These are phyloP conservation scores for Riparia riparia DNA, from an alignment of 2,113 vertebrate genomes.

Conservation along the genomic window DNA sequence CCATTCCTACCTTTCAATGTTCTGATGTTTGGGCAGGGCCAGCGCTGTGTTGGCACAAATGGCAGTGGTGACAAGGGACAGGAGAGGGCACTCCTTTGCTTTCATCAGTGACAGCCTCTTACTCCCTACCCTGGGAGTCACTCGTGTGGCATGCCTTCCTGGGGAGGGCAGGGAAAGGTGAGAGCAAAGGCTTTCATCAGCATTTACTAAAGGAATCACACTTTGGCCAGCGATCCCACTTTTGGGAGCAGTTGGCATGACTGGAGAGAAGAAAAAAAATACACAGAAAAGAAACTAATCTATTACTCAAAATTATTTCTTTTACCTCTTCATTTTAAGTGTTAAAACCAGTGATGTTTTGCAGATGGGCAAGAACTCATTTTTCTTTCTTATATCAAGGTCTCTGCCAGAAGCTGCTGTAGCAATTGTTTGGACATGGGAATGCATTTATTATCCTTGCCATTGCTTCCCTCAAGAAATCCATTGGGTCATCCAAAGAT, in stretches of 20 bases:
- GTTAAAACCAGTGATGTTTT: conserved; percentile 2
- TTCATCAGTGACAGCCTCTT: neutral
- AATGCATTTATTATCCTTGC: conserved; percentile 30
- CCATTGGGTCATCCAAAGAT: conserved; percentile 42
- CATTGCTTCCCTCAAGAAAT: conserved; percentile 33
- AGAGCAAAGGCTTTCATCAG: neutral
- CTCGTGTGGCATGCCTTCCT: neutral
- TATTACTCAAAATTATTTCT: neutral
- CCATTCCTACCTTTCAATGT: neutral
- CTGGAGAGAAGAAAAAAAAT: neutral
- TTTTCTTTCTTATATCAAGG: neutral
- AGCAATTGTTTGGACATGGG: conserved; percentile 1
- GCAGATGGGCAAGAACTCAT: conserved; percentile 4
- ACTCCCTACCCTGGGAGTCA: neutral
- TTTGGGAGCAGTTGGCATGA: neutral
- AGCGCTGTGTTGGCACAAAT: neutral
- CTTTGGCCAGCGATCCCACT: neutral
- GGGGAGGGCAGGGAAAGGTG: neutral
- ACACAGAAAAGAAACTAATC: neutral
- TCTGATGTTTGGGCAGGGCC: neutral
- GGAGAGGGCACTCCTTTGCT: neutral
- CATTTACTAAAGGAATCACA: conserved; percentile 26
- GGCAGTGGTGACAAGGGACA: neutral
- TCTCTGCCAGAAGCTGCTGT: conserved; percentile 40
- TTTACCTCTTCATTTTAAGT: neutral